Evolutionary conservation across 2,888 invertebrate species (phyloP).

Genomic region (Caenorhabditis wallacei): DNA sequence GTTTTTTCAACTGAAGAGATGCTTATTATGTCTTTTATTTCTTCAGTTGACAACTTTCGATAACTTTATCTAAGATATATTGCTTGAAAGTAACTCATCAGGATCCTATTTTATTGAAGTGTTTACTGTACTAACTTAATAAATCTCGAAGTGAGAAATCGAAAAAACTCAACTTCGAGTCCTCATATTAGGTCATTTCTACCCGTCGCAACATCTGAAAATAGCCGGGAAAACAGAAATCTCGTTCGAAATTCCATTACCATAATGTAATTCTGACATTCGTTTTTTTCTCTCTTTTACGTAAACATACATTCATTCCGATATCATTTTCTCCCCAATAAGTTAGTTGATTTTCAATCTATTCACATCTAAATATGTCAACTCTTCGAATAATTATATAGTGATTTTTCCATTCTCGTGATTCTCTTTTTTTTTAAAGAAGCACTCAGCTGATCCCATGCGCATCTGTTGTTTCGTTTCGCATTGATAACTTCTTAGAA

Average conservation of each 20-base stretch:
- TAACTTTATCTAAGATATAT: too few species aligned
- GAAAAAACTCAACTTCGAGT: too few species aligned
- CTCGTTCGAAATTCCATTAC: slow-evolving; percentile 57
- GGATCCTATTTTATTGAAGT: too few species aligned
- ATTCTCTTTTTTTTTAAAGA: not conserved
- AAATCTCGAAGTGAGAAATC: too few species aligned
- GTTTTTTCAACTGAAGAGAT: too few species aligned
- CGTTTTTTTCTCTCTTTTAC: slow-evolving; percentile 5
- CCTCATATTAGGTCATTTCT: too few species aligned
- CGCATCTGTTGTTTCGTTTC: slow-evolving; percentile 16
- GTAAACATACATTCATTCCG: slow-evolving; percentile 16
- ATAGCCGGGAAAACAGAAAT: slow-evolving; percentile 26
- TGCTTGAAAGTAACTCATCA: too few species aligned
- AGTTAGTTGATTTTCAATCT: slow-evolving; percentile 22
- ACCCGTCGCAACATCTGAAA: not conserved
- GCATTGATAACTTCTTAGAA: slow-evolving; percentile 38
- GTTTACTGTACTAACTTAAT: too few species aligned
- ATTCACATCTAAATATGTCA: not conserved
- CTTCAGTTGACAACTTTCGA: too few species aligned
- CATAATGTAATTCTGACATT: slow-evolving; percentile 41
- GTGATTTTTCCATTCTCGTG: slow-evolving; percentile 12
- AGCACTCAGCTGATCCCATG: slow-evolving; percentile 24
- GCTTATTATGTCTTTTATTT: too few species aligned
- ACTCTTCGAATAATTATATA: slow-evolving; percentile 11
- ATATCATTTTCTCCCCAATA: not conserved